Evolutionary conservation across 2,113 vertebrate species (phyloP).

Genomic region (Haemorhous mexicanus): DNA sequence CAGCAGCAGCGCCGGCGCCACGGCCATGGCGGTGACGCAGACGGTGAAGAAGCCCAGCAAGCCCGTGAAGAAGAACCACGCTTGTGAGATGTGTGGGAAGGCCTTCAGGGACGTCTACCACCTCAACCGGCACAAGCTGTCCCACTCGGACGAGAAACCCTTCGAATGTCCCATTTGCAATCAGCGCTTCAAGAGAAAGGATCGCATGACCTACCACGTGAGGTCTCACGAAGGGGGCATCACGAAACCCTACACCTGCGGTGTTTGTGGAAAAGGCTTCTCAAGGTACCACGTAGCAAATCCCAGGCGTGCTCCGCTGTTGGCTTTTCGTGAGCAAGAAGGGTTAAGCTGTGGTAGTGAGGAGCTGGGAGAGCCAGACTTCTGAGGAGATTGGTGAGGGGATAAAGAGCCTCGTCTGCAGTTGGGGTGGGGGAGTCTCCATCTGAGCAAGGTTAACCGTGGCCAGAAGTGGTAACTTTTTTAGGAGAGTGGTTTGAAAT

Average conservation of each 20-base stretch:
- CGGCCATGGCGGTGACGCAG: conserved; percentile 79
- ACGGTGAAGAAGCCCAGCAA: conserved; percentile 90
- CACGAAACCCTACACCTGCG: conserved; percentile 97
- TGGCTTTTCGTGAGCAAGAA: conserved; percentile 46
- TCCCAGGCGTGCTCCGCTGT: conserved; percentile 58
- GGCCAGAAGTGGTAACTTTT: neutral
- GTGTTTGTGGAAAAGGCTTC: conserved; percentile 98
- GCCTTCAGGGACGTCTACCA: conserved; percentile 98
- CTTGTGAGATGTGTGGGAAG: conserved; percentile 98
- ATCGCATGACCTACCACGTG: conserved; percentile 98
- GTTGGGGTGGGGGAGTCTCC: neutral
- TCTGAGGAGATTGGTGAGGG: conserved; percentile 25
- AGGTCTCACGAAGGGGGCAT: conserved; percentile 96
- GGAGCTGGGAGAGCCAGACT: conserved; percentile 38
- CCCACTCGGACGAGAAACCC: conserved; percentile 96
- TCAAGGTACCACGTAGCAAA: conserved; percentile 85
- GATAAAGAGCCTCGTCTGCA: conserved; percentile 3
- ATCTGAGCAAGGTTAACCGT: conserved; percentile 3
- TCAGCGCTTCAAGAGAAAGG: conserved; percentile 98
- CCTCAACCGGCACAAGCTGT: conserved; percentile 96
- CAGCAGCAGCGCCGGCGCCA: conserved; percentile 75
- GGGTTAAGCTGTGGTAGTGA: neutral
- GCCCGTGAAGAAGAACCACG: conserved; percentile 97
- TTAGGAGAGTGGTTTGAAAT: neutral
- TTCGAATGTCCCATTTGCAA: conserved; percentile 98